phyloP scores from a whole-genome alignment of 2,113 vertebrate genomes.

The Oreotrochilus melanogaster region DNA sequence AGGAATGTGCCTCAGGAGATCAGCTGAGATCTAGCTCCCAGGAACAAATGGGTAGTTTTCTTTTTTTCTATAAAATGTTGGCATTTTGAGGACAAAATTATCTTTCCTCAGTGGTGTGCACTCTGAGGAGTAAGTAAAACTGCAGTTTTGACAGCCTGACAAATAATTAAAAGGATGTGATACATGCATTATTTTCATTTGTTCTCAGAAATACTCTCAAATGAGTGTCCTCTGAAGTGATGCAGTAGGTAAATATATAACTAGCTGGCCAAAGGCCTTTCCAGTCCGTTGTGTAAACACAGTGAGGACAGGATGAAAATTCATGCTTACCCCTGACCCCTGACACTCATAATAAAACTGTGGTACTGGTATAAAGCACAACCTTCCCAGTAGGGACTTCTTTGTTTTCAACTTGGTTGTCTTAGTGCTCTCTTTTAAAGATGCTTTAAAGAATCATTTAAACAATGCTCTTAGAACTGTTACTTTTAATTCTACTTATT shows the following conservation, averaged over 20 bases:
- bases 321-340: neutral
- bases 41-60: neutral
- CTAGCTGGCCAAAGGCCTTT: neutral
- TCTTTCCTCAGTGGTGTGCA: neutral
- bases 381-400: neutral
- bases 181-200: neutral
- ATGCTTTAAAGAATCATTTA: neutral
- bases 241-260: neutral
- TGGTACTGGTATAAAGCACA: neutral
- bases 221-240: neutral
- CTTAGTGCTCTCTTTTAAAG: neutral
- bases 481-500: neutral
- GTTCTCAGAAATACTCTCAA: neutral
- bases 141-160: neutral
- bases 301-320: neutral
- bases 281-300: neutral
- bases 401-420: neutral
- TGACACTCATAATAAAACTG: neutral
- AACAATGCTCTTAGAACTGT: neutral
- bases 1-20: too few relatives aligned
- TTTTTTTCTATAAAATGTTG: neutral
- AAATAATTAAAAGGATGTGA: neutral
- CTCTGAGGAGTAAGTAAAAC: neutral
- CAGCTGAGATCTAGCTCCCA: neutral
- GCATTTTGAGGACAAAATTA: neutral